Percentiles rank a stretch among this genome's conserved stretches.
phyloP scores from a whole-genome alignment of 1,140 invertebrate genomes.

The Zaprionus inermis region DNA sequence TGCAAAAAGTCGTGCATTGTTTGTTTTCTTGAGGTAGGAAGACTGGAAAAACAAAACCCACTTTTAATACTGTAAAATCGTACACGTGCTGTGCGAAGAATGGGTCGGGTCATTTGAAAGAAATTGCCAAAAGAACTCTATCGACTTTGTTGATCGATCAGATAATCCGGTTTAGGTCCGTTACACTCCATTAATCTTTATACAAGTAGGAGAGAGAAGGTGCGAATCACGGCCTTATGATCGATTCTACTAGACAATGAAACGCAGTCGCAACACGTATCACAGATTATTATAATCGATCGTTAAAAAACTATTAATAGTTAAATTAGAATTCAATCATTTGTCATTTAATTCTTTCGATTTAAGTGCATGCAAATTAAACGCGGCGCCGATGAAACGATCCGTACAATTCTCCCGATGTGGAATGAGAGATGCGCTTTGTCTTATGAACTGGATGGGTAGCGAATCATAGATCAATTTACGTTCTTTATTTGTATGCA shows the following conservation, averaged over 20 bases:
- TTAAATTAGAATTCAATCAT: slow-evolving; percentile 71
- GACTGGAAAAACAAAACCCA: slow-evolving; percentile 17
- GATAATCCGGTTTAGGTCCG: slow-evolving; percentile 27
- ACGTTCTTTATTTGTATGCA: slow-evolving; percentile 42
- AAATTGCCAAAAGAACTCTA: slow-evolving; percentile 39
- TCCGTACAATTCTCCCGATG: slow-evolving; percentile 1
- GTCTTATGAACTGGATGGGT: slow-evolving; percentile 30
- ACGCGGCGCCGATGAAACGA: slow-evolving; percentile 60
- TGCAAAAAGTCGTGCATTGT: slow-evolving; percentile 73
- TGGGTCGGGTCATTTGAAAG: slow-evolving; percentile 30
- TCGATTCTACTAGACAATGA: not conserved
- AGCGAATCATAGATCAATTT: slow-evolving; percentile 44
- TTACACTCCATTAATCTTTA: not conserved
- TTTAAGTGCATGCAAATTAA: slow-evolving; percentile 65
- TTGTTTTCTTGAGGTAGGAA: slow-evolving; percentile 21
- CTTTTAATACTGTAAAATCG: slow-evolving; percentile 33
- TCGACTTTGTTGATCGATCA: slow-evolving; percentile 35
- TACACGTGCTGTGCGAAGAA: slow-evolving; percentile 57
- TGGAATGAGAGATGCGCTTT: slow-evolving; percentile 20
- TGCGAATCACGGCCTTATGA: not conserved
- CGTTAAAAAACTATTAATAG: slow-evolving; percentile 58
- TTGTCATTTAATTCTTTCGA: slow-evolving; percentile 60
- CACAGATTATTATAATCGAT: slow-evolving; percentile 36
- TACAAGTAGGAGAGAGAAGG: not conserved
- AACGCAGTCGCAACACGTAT: slow-evolving; percentile 5